Evolutionary conservation across 1,140 invertebrate genomes (phyloP), one percentile per base, ranked within the genome.

Genomic region (Centruroides vittatus): DNA sequence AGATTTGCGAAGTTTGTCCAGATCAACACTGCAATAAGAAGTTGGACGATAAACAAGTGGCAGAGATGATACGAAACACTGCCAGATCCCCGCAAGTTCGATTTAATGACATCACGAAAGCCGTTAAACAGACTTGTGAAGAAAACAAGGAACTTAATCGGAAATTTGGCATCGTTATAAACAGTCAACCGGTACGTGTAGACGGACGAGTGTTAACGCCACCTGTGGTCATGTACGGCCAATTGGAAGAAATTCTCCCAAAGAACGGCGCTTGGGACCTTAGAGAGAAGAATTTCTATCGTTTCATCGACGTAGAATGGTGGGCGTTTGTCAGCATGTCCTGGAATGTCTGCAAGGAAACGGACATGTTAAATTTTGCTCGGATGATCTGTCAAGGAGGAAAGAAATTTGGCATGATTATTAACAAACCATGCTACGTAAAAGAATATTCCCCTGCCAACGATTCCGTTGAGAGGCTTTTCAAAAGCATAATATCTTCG

Each of bases 221-320:
- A 4, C 68, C 67, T n/a, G 60, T 13, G 9, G 34, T 66, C 41
- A 5, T 10, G 23, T 60, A 63, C 49, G 55, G 46, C 8, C 4
- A 51, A 46, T 7, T n/a, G 35, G n/a, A 55, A 52, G 11, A 61
- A 50, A 41, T 41, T 41, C 41, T 5, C 8, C 67, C 61, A 10
- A 62, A 8, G 8, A 75, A 80, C 64, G 80, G 80, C 51, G 78
- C 80, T 9, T 82, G 80, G 81, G 78, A 82, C 64, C 81, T 82
- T 79, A 66, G 79, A 61, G 76, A 76, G 41, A 79, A 79, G 60
- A 77, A 81, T 68, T 81, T 82, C 66, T 78, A 79, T 35, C 71
- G 74, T 3, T 77, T 76, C 13, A 74, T 75, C 0, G 75, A 52
- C 8, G 52, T 70, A 34, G 56, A 68, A 9, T 10, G 52, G 8